Evolutionary conservation across 2,797 vertebrate genomes (phyloP).

Genomic region (Perodicticus potto): DNA sequence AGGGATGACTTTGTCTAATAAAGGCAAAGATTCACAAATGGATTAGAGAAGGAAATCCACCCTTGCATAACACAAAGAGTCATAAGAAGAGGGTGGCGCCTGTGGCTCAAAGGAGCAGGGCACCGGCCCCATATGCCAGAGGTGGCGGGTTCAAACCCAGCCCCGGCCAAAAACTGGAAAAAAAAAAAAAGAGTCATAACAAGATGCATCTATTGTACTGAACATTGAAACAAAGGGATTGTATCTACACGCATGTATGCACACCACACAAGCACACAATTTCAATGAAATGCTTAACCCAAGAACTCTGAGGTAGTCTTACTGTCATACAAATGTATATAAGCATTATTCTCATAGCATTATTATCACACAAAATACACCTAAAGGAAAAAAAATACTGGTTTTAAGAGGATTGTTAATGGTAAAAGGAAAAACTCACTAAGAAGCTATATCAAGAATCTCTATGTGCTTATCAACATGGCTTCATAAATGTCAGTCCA

Average conservation of each 20-base stretch:
- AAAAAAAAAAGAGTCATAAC: background rate
- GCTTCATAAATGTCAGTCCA: background rate
- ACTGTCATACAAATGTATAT: background rate
- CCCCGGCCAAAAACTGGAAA: no score
- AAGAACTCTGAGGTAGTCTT: background rate
- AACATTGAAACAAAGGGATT: background rate
- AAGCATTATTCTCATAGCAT: background rate
- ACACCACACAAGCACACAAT: background rate
- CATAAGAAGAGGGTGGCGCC: background rate
- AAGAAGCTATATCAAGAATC: background rate
- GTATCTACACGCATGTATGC: background rate
- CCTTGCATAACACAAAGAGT: background rate
- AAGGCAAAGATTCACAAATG: background rate
- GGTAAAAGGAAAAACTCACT: background rate
- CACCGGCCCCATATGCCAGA: no score
- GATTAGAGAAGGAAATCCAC: background rate
- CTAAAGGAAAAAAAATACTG: background rate
- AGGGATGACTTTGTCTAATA: background rate
- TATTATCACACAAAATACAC: background rate
- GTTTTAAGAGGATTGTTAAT: slow-evolving; percentile 5
- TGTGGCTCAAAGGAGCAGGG: no score
- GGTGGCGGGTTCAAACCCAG: no score
- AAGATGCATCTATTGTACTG: background rate
- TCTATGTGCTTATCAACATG: background rate
- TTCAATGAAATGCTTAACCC: background rate